phyloP scores from a whole-genome alignment of 2,113 vertebrate genomes.

The Mola mola region DNA sequence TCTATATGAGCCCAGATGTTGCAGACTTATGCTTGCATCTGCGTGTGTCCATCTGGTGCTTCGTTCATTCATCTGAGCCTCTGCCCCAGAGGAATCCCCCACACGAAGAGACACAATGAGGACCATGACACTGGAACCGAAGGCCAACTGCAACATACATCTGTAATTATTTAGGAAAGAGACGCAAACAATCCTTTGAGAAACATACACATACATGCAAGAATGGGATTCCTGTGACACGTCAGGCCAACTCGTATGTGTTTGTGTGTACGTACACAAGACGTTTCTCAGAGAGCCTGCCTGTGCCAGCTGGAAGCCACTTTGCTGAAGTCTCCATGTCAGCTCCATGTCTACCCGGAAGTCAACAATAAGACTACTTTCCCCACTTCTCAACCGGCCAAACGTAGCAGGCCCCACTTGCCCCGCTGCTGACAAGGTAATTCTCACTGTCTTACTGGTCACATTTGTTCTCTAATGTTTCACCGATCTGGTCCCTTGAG shows the following conservation, averaged over 20 bases:
- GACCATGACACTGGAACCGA: slow-evolving; percentile 46
- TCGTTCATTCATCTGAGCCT: slow-evolving; percentile 40
- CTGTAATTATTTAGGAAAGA: slow-evolving; percentile 61
- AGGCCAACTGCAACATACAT: slow-evolving; percentile 65
- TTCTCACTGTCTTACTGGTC: slow-evolving; percentile 27
- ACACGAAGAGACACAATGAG: slow-evolving; percentile 54
- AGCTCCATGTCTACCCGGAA: slow-evolving; percentile 43
- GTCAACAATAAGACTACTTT: slow-evolving; percentile 39
- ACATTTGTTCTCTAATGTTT: slow-evolving; percentile 36
- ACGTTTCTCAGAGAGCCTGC: slow-evolving; percentile 15
- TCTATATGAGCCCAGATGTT: slow-evolving; percentile 41
- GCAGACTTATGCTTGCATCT: slow-evolving; percentile 4
- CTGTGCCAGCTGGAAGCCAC: slow-evolving; percentile 14
- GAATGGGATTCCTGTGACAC: slow-evolving; percentile 7
- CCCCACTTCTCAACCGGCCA: slow-evolving; percentile 8
- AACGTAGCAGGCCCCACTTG: background rate
- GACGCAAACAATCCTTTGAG: slow-evolving; percentile 51
- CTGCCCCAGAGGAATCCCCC: slow-evolving; percentile 33
- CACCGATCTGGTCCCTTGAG: slow-evolving; percentile 44
- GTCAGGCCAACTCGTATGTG: background rate
- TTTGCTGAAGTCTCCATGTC: slow-evolving; percentile 43
- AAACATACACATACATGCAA: slow-evolving; percentile 36
- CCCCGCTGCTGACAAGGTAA: slow-evolving; percentile 26
- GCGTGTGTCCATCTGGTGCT: slow-evolving; percentile 38
- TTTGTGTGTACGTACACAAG: slow-evolving; percentile 7